Conservation (phyloP, 2,797 vertebrate genomes). For the Philypnodon macrostomus region DNA sequence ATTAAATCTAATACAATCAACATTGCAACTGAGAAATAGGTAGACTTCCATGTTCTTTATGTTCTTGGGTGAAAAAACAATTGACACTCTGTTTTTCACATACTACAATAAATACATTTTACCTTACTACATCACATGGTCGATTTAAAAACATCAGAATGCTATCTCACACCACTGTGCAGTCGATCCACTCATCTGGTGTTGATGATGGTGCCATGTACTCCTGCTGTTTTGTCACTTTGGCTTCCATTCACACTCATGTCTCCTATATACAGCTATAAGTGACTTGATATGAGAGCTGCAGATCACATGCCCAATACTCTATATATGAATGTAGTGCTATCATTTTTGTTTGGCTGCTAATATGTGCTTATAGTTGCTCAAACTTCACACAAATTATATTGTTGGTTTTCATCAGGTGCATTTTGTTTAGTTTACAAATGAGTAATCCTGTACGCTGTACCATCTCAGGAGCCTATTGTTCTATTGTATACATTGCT, state of each 20-base stretch:
- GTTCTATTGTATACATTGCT: no score
- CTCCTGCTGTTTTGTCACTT: conserved; percentile 40
- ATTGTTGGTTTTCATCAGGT: no score
- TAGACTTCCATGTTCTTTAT: no score
- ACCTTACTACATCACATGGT: neutral
- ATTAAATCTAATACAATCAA: no score
- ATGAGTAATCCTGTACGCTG: no score
- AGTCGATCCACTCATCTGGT: neutral
- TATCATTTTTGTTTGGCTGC: conserved; percentile 8
- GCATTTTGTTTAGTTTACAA: no score
- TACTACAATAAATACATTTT: no score
- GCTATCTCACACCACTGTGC: neutral
- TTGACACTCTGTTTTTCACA: no score
- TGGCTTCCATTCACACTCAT: conserved; percentile 43
- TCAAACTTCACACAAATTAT: no score
- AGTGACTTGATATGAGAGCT: conserved; percentile 22
- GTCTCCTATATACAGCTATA: conserved; percentile 31
- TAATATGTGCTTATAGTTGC: conserved; percentile 17
- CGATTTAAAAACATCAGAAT: conserved; percentile 3
- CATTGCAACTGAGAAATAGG: no score
- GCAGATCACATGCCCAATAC: conserved; percentile 9
- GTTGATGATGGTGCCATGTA: conserved; percentile 12
- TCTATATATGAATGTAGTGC: neutral
- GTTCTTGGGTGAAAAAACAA: no score
- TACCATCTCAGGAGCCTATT: no score